Evolutionary conservation across 2,888 invertebrate genomes (phyloP).

Genomic region (Pristionchus japonicus): DNA sequence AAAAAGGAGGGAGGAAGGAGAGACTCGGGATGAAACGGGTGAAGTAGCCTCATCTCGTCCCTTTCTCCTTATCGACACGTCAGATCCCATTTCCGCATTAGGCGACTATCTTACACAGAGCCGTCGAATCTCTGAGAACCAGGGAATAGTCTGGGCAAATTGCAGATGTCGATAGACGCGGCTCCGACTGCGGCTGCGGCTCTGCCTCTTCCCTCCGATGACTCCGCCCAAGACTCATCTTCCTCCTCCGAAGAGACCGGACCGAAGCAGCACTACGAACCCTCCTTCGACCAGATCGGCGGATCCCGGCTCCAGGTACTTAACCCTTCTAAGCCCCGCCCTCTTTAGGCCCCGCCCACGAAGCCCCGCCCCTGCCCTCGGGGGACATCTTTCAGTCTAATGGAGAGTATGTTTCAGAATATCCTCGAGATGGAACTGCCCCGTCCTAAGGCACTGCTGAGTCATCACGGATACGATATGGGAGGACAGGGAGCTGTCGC

Average conservation of each 20-base stretch:
- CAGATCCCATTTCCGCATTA: not conserved
- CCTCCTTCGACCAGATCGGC: constrained; percentile 70
- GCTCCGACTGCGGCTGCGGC: constrained; percentile 41
- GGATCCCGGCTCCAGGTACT: constrained; percentile 60
- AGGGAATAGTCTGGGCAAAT: not conserved
- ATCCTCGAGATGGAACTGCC: constrained; percentile 75
- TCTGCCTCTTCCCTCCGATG: not conserved
- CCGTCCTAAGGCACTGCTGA: constrained; percentile 72
- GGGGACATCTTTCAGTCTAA: not conserved
- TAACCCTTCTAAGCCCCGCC: not conserved
- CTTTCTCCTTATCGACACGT: not conserved
- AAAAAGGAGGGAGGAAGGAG: constrained; percentile 8
- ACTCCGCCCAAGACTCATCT: constrained; percentile 25
- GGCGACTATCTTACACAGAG: not conserved
- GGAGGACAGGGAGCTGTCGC: constrained; percentile 71
- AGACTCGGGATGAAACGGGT: not conserved
- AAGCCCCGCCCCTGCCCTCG: not conserved
- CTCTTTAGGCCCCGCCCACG: not conserved
- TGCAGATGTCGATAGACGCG: constrained; percentile 40
- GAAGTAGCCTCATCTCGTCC: not conserved
- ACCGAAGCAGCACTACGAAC: constrained; percentile 63
- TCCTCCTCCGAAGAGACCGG: not conserved
- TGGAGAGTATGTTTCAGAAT: constrained; percentile 73
- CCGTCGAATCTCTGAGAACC: not conserved
- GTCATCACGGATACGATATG: constrained; percentile 72